phyloP scores from a whole-genome alignment of 1,140 invertebrate genomes.

The Elymnias hypermnestra region DNA sequence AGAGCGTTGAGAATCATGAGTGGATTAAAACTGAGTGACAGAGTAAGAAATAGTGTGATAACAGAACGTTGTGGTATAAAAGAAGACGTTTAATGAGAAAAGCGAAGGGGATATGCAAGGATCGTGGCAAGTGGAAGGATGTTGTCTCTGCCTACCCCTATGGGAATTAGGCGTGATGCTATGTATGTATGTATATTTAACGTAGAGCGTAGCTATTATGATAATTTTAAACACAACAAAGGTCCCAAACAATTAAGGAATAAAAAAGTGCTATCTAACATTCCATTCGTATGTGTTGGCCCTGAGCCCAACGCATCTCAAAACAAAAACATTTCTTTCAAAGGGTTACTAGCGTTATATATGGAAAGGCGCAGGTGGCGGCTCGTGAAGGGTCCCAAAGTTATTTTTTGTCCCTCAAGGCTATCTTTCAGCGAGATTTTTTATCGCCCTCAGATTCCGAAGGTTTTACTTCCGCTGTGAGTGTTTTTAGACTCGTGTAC shows the following conservation, averaged over 20 bases:
- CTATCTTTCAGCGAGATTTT: conserved; percentile 26
- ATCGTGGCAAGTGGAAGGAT: too few species aligned
- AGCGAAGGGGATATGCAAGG: too few species aligned
- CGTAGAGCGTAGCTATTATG: too few species aligned
- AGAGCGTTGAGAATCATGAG: too few species aligned
- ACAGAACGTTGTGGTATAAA: too few species aligned
- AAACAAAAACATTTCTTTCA: conserved; percentile 24
- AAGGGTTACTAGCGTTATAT: conserved; percentile 22
- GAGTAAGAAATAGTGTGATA: too few species aligned
- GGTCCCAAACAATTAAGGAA: neutral
- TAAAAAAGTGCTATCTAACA: neutral
- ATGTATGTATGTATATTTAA: too few species aligned
- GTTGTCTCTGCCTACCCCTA: too few species aligned
- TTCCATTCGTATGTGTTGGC: neutral
- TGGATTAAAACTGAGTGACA: too few species aligned
- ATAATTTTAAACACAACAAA: neutral
- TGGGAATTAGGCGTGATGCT: too few species aligned
- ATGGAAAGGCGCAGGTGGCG: conserved; percentile 23
- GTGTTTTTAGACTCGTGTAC: too few species aligned
- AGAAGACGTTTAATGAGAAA: too few species aligned
- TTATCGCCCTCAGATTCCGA: conserved; percentile 20
- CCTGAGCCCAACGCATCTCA: conserved; percentile 3
- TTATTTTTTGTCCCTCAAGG: conserved; percentile 23
- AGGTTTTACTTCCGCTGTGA: conserved; percentile 10
- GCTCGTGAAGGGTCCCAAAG: conserved; percentile 18